Evolutionary conservation across 2,113 vertebrate genomes (phyloP).

Genomic region (Tragelaphus imberbis): DNA sequence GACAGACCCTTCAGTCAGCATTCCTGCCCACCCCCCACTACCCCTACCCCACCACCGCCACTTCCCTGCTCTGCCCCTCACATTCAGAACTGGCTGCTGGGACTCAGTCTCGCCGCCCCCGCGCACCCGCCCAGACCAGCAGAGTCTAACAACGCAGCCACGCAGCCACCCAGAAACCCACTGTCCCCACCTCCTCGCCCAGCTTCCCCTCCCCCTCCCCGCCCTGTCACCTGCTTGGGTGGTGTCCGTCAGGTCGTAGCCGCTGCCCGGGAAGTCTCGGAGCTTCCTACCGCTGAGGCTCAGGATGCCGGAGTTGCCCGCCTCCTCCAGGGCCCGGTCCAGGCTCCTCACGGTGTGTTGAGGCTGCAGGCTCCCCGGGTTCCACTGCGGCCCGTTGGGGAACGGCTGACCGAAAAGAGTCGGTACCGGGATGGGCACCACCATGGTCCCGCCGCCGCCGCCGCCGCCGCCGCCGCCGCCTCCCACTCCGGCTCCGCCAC

Average conservation of each 20-base stretch:
- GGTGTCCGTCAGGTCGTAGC: conserved; percentile 94
- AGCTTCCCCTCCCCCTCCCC: background rate
- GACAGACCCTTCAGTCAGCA: background rate
- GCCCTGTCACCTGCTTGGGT: conserved; percentile 91
- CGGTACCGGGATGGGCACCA: conserved; percentile 57
- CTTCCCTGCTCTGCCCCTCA: background rate
- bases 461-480: conserved; percentile 34
- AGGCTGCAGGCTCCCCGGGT: conserved; percentile 82
- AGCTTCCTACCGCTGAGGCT: conserved; percentile 97
- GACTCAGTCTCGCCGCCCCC: conserved; percentile 23
- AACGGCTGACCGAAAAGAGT: conserved; percentile 75
- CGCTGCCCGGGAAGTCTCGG: conserved; percentile 91
- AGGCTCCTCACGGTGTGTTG: conserved; percentile 90
- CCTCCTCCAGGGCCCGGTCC: conserved; percentile 95
- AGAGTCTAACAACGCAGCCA: conserved; percentile 27
- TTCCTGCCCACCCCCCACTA: background rate
- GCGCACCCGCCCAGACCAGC: conserved; percentile 18
- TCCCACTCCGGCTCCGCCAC: background rate
- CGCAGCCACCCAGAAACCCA: conserved; percentile 1
- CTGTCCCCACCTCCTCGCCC: background rate
- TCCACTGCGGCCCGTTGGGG: conserved; percentile 88
- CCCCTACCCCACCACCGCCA: conserved; percentile 55
- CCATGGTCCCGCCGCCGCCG: conserved; percentile 28
- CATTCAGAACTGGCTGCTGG: background rate
- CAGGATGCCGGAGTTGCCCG: conserved; percentile 90